Base-by-base conservation (phyloP, 2,113 vertebrate genomes). In the Ia io region DNA sequence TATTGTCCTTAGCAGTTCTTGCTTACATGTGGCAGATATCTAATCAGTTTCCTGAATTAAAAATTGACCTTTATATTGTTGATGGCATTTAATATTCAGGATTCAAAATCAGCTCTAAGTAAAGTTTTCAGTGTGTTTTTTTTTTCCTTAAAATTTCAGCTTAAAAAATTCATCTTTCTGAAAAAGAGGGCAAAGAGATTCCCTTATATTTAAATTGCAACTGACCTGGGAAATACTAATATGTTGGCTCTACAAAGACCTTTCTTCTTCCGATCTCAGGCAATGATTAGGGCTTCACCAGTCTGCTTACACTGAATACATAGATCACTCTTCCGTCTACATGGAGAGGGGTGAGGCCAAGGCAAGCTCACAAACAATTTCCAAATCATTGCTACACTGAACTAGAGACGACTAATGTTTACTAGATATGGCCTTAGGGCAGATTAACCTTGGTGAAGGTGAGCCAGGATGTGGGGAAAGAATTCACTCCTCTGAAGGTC, bases 41-140 rank as follows among this genome's bases (percentile, higher is more conserved):
- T 89, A 91, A 89, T 91, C 79, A 56, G 5, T 70, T 79, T 71
- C 79, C 74, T 84, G 49, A 78, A 76, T 93, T 94, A 59, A 88
- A 93, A 88, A 51, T 37, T n/a, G 74, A 82, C 47, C 16, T 83
- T 83, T 90, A 35, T 74, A 42, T 83, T 97, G 37, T 80, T 78
- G 9, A 84, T 65, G 63, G 3, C 35, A 61, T 49, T 51, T 74
- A 63, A 67, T 67, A 80, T 35, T 67, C 20, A 73, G 59, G 25
- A 74, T 67, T 87, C 90, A 61, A 91, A 92, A 87, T 91, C 18
- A 67, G 59, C 51, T 79, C 49, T 87, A 40, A 67, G 28, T 67
- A 18, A 94, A 92, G 44, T 83, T 95, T 94, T 71, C 56, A 74
- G 56, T 59, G 56, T 53, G 53, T 51, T 91, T 76, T 74, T 79